Conservation (phyloP, 2,888 invertebrate species). For the Keiferia lycopersicella region DNA sequence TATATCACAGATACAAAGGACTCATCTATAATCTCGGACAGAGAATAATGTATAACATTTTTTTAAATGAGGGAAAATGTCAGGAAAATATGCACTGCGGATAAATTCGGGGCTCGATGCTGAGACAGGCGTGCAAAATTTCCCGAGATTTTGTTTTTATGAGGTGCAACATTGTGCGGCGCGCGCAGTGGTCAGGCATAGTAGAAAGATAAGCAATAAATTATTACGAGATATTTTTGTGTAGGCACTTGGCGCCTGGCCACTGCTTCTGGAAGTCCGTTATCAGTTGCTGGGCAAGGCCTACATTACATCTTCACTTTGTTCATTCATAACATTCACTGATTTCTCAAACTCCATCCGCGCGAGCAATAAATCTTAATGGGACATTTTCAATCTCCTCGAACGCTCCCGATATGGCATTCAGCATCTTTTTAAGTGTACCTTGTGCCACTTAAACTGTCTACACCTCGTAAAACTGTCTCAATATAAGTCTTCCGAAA, state of each 20-base stretch:
- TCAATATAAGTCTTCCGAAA: slow-evolving; percentile 59
- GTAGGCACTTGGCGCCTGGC: slow-evolving; percentile 70
- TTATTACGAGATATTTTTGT: slow-evolving; percentile 76
- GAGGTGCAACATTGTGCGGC: slow-evolving; percentile 66
- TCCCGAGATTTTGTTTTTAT: slow-evolving; percentile 73
- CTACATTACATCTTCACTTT: too few species aligned
- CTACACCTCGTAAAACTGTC: slow-evolving; percentile 71
- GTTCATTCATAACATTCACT: slow-evolving; percentile 35
- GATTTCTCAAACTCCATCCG: slow-evolving; percentile 41
- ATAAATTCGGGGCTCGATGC: slow-evolving; percentile 52
- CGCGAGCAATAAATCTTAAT: slow-evolving; percentile 33
- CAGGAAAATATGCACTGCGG: slow-evolving; percentile 56
- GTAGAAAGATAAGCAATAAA: slow-evolving; percentile 75
- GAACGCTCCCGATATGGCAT: slow-evolving; percentile 49
- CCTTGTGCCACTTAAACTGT: slow-evolving; percentile 61
- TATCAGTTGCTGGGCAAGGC: slow-evolving; percentile 50
- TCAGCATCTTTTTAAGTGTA: slow-evolving; percentile 46
- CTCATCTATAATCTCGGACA: slow-evolving; percentile 45
- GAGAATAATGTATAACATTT: slow-evolving; percentile 53
- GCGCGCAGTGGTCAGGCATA: slow-evolving; percentile 64
- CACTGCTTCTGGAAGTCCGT: slow-evolving; percentile 63
- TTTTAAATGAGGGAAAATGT: slow-evolving; percentile 53
- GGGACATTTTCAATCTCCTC: slow-evolving; percentile 31
- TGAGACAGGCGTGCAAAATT: slow-evolving; percentile 59
- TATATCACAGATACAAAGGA: slow-evolving; percentile 40